Percentiles rank a stretch among this genome's conserved stretches.
Evolutionary conservation across 2,797 vertebrate species (phyloP).

Genomic region (Mareca strepera): DNA sequence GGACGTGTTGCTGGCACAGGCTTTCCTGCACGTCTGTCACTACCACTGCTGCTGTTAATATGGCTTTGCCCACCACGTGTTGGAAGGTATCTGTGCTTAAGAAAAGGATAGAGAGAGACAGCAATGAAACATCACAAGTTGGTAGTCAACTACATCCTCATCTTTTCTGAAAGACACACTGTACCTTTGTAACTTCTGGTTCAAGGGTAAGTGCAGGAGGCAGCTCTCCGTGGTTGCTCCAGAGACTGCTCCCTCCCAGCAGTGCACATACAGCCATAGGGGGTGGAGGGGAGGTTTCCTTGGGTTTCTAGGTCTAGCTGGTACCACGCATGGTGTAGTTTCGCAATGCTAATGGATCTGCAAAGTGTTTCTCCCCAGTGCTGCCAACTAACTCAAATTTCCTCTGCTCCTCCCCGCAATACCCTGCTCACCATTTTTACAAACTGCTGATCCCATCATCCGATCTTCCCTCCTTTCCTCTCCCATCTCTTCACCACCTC

Average conservation of each 20-base stretch:
- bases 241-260: not conserved
- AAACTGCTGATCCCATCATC: not conserved
- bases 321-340: not conserved
- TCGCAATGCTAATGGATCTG: not conserved
- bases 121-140: not conserved
- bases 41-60: not conserved
- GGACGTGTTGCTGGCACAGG: not conserved
- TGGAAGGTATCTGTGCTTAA: not conserved
- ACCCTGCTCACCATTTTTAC: not conserved
- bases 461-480: not conserved
- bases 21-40: not conserved
- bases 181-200: not conserved
- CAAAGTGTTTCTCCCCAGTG: not conserved
- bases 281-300: not conserved
- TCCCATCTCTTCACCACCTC: not conserved
- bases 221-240: not conserved
- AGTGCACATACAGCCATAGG: not conserved
- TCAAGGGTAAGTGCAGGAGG: not conserved
- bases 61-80: not conserved
- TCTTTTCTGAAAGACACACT: not conserved
- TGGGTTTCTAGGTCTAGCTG: not conserved
- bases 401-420: not conserved
- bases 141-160: accelerated
- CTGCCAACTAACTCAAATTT: conserved; percentile 41
- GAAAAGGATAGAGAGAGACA: not conserved